Percentiles rank a stretch among this genome's conserved stretches.
These are phyloP conservation scores for Hippopotamyrus pictus DNA, from an alignment of 2,797 vertebrate genomes.

Conservation along the genomic window DNA sequence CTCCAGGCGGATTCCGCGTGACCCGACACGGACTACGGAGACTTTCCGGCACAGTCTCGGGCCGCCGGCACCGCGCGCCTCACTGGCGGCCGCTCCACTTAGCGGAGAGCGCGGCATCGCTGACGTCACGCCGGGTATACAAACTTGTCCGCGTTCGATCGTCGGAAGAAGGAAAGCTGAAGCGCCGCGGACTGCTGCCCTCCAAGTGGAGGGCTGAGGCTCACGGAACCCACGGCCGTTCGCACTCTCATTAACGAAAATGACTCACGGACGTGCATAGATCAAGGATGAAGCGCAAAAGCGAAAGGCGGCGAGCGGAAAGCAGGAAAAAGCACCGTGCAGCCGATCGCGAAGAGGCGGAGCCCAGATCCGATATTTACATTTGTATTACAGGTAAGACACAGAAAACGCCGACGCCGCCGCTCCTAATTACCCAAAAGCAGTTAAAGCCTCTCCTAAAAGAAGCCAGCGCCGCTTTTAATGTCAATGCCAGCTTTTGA, in stretches of 20 bases:
- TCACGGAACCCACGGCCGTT: not conserved
- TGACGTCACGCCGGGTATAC: constrained; percentile 62
- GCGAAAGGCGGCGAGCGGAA: constrained; percentile 63
- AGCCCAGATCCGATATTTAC: constrained; percentile 61
- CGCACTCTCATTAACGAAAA: constrained; percentile 26
- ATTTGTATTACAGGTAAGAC: constrained; percentile 67
- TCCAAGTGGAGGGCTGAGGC: constrained; percentile 5
- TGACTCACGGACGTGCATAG: constrained; percentile 40
- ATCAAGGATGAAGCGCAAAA: constrained; percentile 69
- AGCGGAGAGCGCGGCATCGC: constrained; percentile 24
- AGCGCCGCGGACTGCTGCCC: constrained; percentile 36
- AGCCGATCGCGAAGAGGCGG: constrained; percentile 57
- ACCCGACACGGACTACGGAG: not conserved
- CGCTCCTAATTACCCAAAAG: not conserved
- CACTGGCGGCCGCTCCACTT: not conserved
- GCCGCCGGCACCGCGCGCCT: not conserved
- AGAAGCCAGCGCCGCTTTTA: not conserved
- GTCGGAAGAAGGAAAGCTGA: constrained; percentile 51
- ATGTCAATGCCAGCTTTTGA: constrained; percentile 25
- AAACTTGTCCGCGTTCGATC: constrained; percentile 52
- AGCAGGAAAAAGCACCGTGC: constrained; percentile 64
- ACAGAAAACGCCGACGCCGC: constrained; percentile 34
- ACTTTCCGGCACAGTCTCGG: not conserved
- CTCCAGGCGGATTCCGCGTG: not conserved
- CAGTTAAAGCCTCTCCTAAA: not conserved